Evolutionary conservation across 2,113 vertebrate species (phyloP), one percentile per base, ranked within the genome.

Genomic region (Pongo abelii): DNA sequence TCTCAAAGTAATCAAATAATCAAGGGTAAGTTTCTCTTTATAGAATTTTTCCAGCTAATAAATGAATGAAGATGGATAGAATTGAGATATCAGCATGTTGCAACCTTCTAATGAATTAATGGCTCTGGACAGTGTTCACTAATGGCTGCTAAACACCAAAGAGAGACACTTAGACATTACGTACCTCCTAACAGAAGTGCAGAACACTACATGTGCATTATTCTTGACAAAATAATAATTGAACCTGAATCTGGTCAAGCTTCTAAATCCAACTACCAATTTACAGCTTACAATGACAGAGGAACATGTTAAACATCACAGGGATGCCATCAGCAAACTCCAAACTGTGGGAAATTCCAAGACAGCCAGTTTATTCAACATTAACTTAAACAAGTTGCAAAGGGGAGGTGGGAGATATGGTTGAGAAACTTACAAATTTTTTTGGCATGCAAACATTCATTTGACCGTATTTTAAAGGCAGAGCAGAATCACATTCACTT

Each of bases 31-130:
- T 87, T 96, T 81, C 35, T 94, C 46, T 79, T 91, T 69, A 43
- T 35, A 92, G 67, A 94, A 75, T 84, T 61, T 93, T 86, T 78
- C 40, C 77, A 96, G 40, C 30, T 80, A 96, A 95, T 86, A 75
- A 94, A 84, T 91, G 40, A 96, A 89, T 52, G 64, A 91, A 43
- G 14, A 83, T 78, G 46, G 55, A 89, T 35, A 84, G 40, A 96
- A 96, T 91, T 93, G 52, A 59, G 48, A 78, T 72, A 88, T 83
- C 32, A 70, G 48, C 48, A 43, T 87, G 97, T 90, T 81, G 61
- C 38, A 80, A 23, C 32, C 55, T 90, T 64, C 77, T 92, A 83
- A 81, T 87, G 80, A 84, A 94, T 92, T 77, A 78, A 38, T 70
- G n/a, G 70, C 87, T 89, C 43, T 84, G 61, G 91, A 67, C n/a